Conservation (phyloP, 2,888 invertebrate species). For the Drosophila peninsularis region DNA sequence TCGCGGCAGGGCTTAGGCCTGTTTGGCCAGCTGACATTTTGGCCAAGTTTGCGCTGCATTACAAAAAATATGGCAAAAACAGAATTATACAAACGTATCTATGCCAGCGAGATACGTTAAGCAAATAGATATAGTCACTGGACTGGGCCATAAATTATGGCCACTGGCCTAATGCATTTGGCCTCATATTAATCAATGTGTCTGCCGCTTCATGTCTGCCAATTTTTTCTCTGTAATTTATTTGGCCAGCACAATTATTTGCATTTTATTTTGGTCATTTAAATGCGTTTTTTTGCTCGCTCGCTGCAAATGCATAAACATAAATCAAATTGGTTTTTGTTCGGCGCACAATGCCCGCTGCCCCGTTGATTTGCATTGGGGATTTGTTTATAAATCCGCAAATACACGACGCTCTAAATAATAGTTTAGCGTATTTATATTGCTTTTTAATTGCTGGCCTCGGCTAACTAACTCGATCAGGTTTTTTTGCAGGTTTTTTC, state of each 20-base stretch:
- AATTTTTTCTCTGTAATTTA: slow-evolving; percentile 62
- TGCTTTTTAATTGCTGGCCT: slow-evolving; percentile 70
- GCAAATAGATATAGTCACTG: slow-evolving; percentile 33
- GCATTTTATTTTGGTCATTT: slow-evolving; percentile 63
- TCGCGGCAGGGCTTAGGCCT: slow-evolving; percentile 47
- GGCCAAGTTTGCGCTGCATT: slow-evolving; percentile 62
- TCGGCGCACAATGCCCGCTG: slow-evolving; percentile 19
- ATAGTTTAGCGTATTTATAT: slow-evolving; percentile 64
- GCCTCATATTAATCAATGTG: slow-evolving; percentile 76
- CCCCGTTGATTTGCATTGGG: slow-evolving; percentile 68
- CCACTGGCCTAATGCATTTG: slow-evolving; percentile 75
- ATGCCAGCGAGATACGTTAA: slow-evolving; percentile 43
- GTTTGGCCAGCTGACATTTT: slow-evolving; percentile 76
- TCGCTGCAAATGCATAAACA: slow-evolving; percentile 60
- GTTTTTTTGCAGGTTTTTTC: too few species aligned
- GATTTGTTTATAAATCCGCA: slow-evolving; percentile 76
- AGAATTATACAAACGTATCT: slow-evolving; percentile 18
- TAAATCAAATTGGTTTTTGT: slow-evolving; percentile 74
- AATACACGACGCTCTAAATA: slow-evolving; percentile 64
- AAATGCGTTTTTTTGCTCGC: slow-evolving; percentile 18
- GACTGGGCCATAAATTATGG: slow-evolving; percentile 65
- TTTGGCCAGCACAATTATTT: slow-evolving; percentile 70
- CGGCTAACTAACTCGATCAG: slow-evolving; percentile 11
- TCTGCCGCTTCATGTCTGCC: slow-evolving; percentile 49
- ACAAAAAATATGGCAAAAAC: not conserved